phyloP scores from a whole-genome alignment of 2,888 invertebrate species.

The Tiphia femorata region DNA sequence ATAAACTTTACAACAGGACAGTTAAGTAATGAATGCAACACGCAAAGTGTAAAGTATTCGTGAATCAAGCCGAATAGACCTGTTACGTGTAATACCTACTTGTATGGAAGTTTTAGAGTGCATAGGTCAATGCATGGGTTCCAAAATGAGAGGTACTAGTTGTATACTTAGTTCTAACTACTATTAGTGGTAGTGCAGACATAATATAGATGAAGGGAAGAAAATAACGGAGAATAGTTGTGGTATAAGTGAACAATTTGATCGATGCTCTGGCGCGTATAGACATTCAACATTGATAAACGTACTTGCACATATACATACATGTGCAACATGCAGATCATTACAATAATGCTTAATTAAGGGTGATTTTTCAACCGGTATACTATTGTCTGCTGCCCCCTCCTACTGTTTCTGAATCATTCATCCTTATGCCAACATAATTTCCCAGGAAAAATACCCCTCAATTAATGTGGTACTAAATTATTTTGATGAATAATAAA shows the following conservation, averaged over 20 bases:
- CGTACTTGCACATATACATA: slow-evolving; percentile 15
- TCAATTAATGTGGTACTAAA: slow-evolving; percentile 57
- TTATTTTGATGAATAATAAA: slow-evolving; percentile 61
- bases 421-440: slow-evolving; percentile 14
- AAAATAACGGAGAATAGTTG: slow-evolving; percentile 23
- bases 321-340: slow-evolving; percentile 26
- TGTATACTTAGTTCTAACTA: slow-evolving; percentile 47
- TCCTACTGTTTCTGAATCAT: slow-evolving; percentile 24
- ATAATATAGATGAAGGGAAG: slow-evolving; percentile 36
- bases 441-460: slow-evolving; percentile 20
- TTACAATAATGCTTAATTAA: slow-evolving; percentile 46
- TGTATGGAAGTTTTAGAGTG: slow-evolving; percentile 32
- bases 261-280: slow-evolving; percentile 17
- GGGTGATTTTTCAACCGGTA: slow-evolving; percentile 39
- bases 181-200: slow-evolving; percentile 40
- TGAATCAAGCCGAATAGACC: slow-evolving; percentile 12
- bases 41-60: slow-evolving; percentile 2
- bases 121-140: slow-evolving; percentile 44
- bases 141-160: slow-evolving; percentile 41
- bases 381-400: slow-evolving; percentile 29
- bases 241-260: slow-evolving; percentile 26
- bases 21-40: slow-evolving; percentile 21
- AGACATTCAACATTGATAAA: slow-evolving; percentile 15
- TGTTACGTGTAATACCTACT: slow-evolving; percentile 31
- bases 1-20: slow-evolving; percentile 29